Conservation (phyloP, 1,140 invertebrate species). For the Patella vulgata region DNA sequence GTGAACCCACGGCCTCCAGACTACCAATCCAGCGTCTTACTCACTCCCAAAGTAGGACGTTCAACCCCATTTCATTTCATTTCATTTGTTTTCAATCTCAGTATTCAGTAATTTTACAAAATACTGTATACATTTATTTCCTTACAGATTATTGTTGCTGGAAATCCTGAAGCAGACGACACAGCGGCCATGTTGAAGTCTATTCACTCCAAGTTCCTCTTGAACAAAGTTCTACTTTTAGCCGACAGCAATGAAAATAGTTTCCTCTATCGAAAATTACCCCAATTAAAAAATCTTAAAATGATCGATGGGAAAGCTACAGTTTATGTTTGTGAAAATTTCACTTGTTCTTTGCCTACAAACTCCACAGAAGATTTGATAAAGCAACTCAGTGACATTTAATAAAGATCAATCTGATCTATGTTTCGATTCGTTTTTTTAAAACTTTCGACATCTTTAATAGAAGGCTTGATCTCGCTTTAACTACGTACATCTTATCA, state of each 20-base stretch:
- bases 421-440: too few species aligned
- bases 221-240: slow-evolving; percentile 77
- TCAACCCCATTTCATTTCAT: too few species aligned
- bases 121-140: too few species aligned
- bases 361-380: slow-evolving; percentile 75
- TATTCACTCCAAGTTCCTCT: slow-evolving; percentile 76
- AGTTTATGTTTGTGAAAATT: slow-evolving; percentile 84
- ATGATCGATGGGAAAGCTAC: slow-evolving; percentile 72
- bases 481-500: too few species aligned
- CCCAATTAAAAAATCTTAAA: slow-evolving; percentile 54
- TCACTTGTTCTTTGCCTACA: slow-evolving; percentile 81
- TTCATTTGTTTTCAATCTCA: background rate
- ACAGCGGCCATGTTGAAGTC: slow-evolving; percentile 71
- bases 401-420: too few species aligned
- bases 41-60: too few species aligned
- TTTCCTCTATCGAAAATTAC: slow-evolving; percentile 44
- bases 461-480: too few species aligned
- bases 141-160: slow-evolving; percentile 71
- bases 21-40: too few species aligned
- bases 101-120: slow-evolving; percentile 7
- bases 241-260: slow-evolving; percentile 67
- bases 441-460: too few species aligned
- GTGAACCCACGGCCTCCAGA: too few species aligned
- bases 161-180: slow-evolving; percentile 72
- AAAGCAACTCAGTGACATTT: slow-evolving; percentile 26